Conservation (phyloP, 2,888 invertebrate genomes). For the Kuschelorhynchus macadamiae region DNA sequence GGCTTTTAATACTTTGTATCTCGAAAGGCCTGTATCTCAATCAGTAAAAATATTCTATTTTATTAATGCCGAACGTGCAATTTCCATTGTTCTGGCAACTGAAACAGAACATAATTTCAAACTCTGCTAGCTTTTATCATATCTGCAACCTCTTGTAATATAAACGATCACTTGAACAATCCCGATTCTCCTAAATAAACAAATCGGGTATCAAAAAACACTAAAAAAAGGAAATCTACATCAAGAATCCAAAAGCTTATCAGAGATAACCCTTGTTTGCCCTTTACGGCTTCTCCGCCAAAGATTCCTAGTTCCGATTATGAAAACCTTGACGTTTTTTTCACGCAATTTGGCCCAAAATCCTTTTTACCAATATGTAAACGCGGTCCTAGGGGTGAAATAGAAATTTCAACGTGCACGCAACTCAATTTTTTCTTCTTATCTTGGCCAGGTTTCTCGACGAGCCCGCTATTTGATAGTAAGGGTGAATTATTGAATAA, state of each 20-base stretch:
- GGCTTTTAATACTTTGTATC: too few species aligned
- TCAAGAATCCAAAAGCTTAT: constrained; percentile 6
- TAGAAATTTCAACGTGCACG: neutral
- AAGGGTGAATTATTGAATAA: neutral
- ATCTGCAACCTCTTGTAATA: too few species aligned
- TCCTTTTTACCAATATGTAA: constrained; percentile 21
- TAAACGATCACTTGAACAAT: too few species aligned
- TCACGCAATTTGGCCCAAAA: constrained; percentile 14
- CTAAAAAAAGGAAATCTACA: neutral
- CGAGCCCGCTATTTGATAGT: neutral
- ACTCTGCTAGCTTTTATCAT: too few species aligned
- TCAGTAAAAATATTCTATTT: too few species aligned
- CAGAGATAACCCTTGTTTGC: constrained; percentile 7
- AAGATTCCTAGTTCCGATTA: constrained; percentile 24
- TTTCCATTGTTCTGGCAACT: too few species aligned
- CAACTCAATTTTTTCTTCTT: constrained; percentile 5
- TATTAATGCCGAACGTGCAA: too few species aligned
- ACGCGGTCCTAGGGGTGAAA: constrained; percentile 5
- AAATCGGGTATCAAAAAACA: neutral
- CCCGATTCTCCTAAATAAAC: constrained; percentile 1
- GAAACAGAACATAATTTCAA: too few species aligned
- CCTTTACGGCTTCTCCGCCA: constrained; percentile 12
- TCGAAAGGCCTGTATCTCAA: too few species aligned
- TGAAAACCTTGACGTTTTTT: constrained; percentile 17
- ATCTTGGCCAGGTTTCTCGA: neutral